Evolutionary conservation across 2,113 vertebrate species (phyloP), one percentile per base, ranked within the genome.

Genomic region (Penelope pileata): DNA sequence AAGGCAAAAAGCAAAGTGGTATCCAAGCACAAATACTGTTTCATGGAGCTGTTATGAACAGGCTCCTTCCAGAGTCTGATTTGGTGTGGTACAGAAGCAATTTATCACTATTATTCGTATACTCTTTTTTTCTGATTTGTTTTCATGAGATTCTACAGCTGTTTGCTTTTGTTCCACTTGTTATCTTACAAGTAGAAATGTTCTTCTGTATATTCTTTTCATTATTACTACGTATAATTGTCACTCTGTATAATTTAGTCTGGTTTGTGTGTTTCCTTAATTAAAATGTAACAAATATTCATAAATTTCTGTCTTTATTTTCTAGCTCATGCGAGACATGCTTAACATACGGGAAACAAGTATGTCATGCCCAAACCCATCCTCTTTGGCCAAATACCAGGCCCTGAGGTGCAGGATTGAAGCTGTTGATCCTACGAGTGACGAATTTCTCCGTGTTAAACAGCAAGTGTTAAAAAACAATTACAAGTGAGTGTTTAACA

Each of bases 371-470:
- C 88, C 97, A 14, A 87, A 45, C 7, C 96, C 97, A 8, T 97
- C 98, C 48, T 97, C 96, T 76, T 64, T 99, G 96, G 98, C 98
- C 58, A 98, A 99, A 96, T 99, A 98, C 94, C 97, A 86, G 42
- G 98, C 98, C 66, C 97, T 99, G 91, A 97, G 98, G 77, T 99
- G 98, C 97, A 98, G 98, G 94, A 96, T 98, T 48, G 98, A 99
- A 73, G 53, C 72, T 5, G 86, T 99, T 82, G 83, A 98, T 43
- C 47, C 94, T 14, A 58, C 76, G 29, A 97, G 96, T 79, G 72
- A 96, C 5, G 98, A 99, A 94, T 99, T 98, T 90, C 86, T 36
- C 59, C 91, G 22, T 12, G 87, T 99, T 95, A 86, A 79, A 66
- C n/a, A 94, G 40, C 96, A 93, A n/a, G 1, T 98, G 27, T 43